These are phyloP conservation scores for Colletes collaris DNA, from an alignment of 2,888 invertebrate genomes.

Conservation along the genomic window DNA sequence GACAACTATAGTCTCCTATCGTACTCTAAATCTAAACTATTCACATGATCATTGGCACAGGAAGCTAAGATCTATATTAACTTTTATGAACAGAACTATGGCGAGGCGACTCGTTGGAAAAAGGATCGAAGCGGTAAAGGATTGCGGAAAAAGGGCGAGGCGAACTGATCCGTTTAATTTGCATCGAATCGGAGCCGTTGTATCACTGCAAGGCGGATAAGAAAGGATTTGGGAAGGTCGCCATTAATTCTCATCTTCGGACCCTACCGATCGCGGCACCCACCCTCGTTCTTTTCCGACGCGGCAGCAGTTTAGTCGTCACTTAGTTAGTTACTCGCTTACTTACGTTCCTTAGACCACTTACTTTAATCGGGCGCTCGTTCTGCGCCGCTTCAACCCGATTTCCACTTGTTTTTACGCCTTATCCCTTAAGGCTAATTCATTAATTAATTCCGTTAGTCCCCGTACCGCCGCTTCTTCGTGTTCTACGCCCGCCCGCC, in stretches of 20 bases:
- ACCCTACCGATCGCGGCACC: slow-evolving; percentile 50
- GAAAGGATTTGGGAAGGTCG: slow-evolving; percentile 68
- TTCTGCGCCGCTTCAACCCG: slow-evolving; percentile 69
- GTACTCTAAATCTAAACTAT: too few relatives aligned
- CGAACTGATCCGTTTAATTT: slow-evolving; percentile 68
- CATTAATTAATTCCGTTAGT: slow-evolving; percentile 82
- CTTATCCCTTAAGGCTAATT: slow-evolving; percentile 81
- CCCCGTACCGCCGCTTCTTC: slow-evolving; percentile 58
- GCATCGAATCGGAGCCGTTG: slow-evolving; percentile 71
- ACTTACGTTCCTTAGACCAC: slow-evolving; percentile 80
- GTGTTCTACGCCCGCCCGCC: slow-evolving; percentile 36
- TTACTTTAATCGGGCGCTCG: slow-evolving; percentile 81
- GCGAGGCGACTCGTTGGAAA: not conserved
- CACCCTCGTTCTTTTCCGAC: slow-evolving; percentile 50
- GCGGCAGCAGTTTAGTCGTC: slow-evolving; percentile 71
- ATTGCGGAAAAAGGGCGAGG: slow-evolving; percentile 27
- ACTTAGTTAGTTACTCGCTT: slow-evolving; percentile 79
- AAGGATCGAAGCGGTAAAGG: slow-evolving; percentile 7
- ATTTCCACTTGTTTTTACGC: slow-evolving; percentile 82
- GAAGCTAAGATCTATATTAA: too few relatives aligned
- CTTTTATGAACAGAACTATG: too few relatives aligned
- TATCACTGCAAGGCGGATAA: slow-evolving; percentile 68
- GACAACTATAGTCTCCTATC: too few relatives aligned
- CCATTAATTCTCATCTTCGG: slow-evolving; percentile 75
- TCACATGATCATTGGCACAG: too few relatives aligned